Base-by-base conservation (phyloP, 2,113 vertebrate genomes). In the Tetrao urogallus region DNA sequence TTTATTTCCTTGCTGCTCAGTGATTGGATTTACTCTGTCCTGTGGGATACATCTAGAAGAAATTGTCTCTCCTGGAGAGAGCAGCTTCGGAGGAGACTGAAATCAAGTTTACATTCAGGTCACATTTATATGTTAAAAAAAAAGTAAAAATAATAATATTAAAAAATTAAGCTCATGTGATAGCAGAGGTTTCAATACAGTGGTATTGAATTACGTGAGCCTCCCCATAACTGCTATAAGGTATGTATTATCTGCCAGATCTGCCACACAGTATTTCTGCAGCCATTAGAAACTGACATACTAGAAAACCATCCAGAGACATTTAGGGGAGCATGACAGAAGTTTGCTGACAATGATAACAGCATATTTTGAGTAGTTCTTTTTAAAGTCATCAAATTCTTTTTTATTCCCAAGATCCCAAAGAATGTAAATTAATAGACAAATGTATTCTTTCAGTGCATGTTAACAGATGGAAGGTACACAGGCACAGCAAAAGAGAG, bases 151-250 rank as follows among this genome's bases (percentile, higher is more conserved):
- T 50, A 50, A 50, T 52, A 52, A 52, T 52, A 52, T 25, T 52
- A 25, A 8, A 0, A 9, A 8, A 22, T 13, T 48, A 34, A 48
- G 6, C 7, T 73, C 19, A 1, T 28, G 52, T 6, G 21, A 60
- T 5, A 60, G 18, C 45, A 61, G 6, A 3, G 3, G 21, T 69
- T 89, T 83, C 48, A 85, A 7, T 38, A 19, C 25, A 78, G 42
- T 4, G 7, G 43, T 25, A 54, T 16, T 36, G 38, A 82, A 64
- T 34, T 56, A 57, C 43, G 54, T 0, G 3, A 91, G 43, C 14
- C 47, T 2, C 18, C 42, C 25, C 0, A 25, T 11, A 84, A 42
- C 54, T 90, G 43, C 40, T 34, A 2, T 16, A 48, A 57, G 30
- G 17, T 34, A 86, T 30, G 42, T 10, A 19, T n/a, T 52, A 48